Evolutionary conservation across 2,113 vertebrate genomes (phyloP), one percentile per base, ranked within the genome.

Genomic region (Lynx canadensis): DNA sequence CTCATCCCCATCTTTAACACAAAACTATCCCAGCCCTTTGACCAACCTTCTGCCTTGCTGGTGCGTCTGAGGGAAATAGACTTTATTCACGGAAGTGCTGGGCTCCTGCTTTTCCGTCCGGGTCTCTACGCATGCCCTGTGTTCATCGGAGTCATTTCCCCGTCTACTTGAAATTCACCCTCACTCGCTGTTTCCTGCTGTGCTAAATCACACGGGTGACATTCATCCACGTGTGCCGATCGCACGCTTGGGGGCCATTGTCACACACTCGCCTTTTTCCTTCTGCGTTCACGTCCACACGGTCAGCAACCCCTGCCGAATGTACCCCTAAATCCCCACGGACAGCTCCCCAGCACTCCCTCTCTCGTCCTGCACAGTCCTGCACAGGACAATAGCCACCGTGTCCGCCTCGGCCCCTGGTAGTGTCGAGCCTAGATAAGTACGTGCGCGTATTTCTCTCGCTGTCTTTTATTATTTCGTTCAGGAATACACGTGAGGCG

Each of bases 161-260:
- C 57, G 1, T 1, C 14, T 0, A 2, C 66, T 68, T 45, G 33
- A 41, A 3, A 1, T 13, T 1, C 2, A 12, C 11, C 27, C 21
- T 48, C 27, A 33, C 29, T 33, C 31, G 7, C 1, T 18, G 8
- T 4, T 15, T 13, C 38, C 38, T 21, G 4, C 38, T 7, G 21
- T 57, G 1, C 63, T 0, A 2, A 86, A 10, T 29, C 50, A 18
- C 15, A 4, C 31, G 5, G 36, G 81, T 0, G 7, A 52, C 9
- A 1, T 6, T 19, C 66, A 29, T 1, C 48, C 48, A 27, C 0
- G 0, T 7, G 1, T 9, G 38, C 13, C 29, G 13, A 4, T n/a
- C 45, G 16, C 38, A 29, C 7, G 3, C n/a, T 31, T 4, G 13
- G 45, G 41, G 4, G 19, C 16, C 16, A 1, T 15, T 1, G 19